These are phyloP conservation scores for Leguminivora glycinivorella DNA, from an alignment of 1,140 invertebrate species.

Conservation along the genomic window DNA sequence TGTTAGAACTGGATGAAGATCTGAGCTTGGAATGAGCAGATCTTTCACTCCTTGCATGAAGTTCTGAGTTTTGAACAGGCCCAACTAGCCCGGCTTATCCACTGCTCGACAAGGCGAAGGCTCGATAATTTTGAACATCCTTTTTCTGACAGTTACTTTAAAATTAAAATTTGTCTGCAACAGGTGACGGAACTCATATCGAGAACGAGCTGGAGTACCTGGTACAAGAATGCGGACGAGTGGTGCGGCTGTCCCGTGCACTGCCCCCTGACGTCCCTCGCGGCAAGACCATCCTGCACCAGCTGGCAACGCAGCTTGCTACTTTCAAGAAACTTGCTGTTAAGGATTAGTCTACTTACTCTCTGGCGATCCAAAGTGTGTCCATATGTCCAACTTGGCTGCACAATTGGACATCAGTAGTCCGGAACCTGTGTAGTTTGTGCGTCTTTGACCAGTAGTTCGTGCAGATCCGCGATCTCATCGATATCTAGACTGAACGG, in stretches of 20 bases:
- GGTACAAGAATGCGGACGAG: slow-evolving; percentile 91
- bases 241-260: slow-evolving; percentile 64
- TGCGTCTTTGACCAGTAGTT: too few relatives aligned
- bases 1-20: slow-evolving; percentile 97
- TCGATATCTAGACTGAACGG: too few relatives aligned
- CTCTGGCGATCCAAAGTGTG: too few relatives aligned
- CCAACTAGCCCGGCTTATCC: slow-evolving; percentile 93
- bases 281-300: slow-evolving; percentile 80
- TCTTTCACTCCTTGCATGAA: slow-evolving; percentile 97
- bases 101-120: slow-evolving; percentile 65
- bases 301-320: slow-evolving; percentile 81
- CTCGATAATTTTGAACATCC: slow-evolving; percentile 29
- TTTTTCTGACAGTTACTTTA: too few relatives aligned
- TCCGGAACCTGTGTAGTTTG: too few relatives aligned
- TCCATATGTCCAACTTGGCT: too few relatives aligned
- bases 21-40: slow-evolving; percentile 96
- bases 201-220: slow-evolving; percentile 90
- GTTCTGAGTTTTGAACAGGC: slow-evolving; percentile 96
- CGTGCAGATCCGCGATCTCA: too few relatives aligned
- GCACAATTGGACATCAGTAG: too few relatives aligned
- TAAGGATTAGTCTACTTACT: slow-evolving; percentile 58
- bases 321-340: slow-evolving; percentile 82
- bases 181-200: slow-evolving; percentile 64
- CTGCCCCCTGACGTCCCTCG: slow-evolving; percentile 74
- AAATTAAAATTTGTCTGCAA: not conserved